phyloP scores from a whole-genome alignment of 2,888 invertebrate species.

The Slavum lentiscoides region DNA sequence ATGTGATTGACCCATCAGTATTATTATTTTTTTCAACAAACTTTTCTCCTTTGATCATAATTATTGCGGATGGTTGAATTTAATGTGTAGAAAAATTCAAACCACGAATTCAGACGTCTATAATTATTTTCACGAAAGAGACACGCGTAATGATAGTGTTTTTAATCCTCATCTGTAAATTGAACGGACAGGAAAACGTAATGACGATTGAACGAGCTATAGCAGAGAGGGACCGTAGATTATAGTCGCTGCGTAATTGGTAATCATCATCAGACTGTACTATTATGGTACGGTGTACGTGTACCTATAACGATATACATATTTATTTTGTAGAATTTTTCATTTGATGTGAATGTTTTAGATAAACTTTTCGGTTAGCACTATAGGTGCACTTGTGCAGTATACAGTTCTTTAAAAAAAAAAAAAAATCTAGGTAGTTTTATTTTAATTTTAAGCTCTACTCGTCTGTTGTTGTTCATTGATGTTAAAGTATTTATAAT shows the following conservation, averaged over 20 bases:
- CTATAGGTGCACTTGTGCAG: too few relatives aligned
- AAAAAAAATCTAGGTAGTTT: too few relatives aligned
- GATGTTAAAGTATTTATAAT: not conserved
- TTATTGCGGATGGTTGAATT: not conserved
- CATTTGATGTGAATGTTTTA: too few relatives aligned
- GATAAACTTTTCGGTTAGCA: too few relatives aligned
- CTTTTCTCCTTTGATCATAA: not conserved
- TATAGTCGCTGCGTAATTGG: slow-evolving; percentile 6
- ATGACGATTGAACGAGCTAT: not conserved
- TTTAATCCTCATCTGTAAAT: not conserved
- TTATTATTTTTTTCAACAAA: not conserved
- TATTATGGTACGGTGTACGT: too few relatives aligned
- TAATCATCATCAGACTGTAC: not conserved
- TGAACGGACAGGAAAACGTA: not conserved
- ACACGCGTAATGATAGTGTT: slow-evolving; percentile 8
- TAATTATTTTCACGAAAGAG: slow-evolving; percentile 29
- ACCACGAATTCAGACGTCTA: slow-evolving; percentile 23
- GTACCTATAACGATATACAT: too few relatives aligned
- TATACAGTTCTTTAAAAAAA: too few relatives aligned
- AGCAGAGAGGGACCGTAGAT: not conserved
- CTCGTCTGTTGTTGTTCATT: not conserved
- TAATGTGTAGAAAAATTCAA: not conserved
- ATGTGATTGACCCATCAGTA: not conserved
- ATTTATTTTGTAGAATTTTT: too few relatives aligned
- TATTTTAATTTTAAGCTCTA: too few relatives aligned